A percentile compares a stretch with the other conserved stretches of the same genome.
phyloP scores from a whole-genome alignment of 2,797 vertebrate genomes.

The Melanotaenia trifasciata region DNA sequence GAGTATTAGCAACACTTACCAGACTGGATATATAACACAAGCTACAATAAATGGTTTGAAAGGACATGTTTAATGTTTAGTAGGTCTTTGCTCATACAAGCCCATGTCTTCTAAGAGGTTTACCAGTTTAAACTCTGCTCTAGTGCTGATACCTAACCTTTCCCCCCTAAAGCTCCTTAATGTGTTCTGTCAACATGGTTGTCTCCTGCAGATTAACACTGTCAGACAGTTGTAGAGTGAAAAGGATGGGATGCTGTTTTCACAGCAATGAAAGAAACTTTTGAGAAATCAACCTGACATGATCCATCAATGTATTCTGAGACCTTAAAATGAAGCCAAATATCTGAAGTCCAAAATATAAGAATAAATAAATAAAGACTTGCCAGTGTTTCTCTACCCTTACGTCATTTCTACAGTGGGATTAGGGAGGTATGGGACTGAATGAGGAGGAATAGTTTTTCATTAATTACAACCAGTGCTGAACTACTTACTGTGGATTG shows the following conservation, averaged over 20 bases:
- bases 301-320: constrained; percentile 25
- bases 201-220: constrained; percentile 56
- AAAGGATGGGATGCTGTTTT: constrained; percentile 56
- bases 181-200: constrained; percentile 69
- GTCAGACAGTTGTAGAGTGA: constrained; percentile 60
- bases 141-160: constrained; percentile 72
- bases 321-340: constrained; percentile 15
- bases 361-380: constrained; percentile 17
- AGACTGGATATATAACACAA: constrained; percentile 39
- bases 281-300: constrained; percentile 50
- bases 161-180: constrained; percentile 66
- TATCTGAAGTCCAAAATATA: constrained; percentile 19
- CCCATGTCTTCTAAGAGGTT: constrained; percentile 74
- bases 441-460: constrained; percentile 51
- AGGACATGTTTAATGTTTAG: constrained; percentile 56
- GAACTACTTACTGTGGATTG: constrained; percentile 36
- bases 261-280: constrained; percentile 30
- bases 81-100: constrained; percentile 57
- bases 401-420: constrained; percentile 71
- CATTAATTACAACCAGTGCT: constrained; percentile 63
- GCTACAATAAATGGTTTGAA: constrained; percentile 59
- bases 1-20: constrained; percentile 19
- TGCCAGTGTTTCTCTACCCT: constrained; percentile 68
- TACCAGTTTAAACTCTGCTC: constrained; percentile 70
- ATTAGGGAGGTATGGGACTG: constrained; percentile 63